Percentiles rank a stretch among this genome's conserved stretches.
These are phyloP conservation scores for Sinocyclocheilus rhinocerous DNA, from an alignment of 2,113 vertebrate genomes.

Conservation along the genomic window DNA sequence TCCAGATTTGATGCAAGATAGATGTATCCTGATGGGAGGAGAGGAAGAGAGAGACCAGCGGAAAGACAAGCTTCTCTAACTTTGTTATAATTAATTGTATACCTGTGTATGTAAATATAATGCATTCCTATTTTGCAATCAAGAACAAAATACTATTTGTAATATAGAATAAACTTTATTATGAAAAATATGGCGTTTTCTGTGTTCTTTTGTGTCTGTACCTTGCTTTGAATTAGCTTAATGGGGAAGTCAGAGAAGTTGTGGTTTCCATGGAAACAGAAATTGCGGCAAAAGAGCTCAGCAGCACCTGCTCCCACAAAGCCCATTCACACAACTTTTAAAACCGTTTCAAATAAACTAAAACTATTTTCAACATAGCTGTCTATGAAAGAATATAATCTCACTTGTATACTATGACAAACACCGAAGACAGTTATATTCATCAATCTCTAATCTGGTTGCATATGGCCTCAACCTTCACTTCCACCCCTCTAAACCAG, in stretches of 20 bases:
- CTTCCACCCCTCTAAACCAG: neutral
- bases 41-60: conserved; percentile 79
- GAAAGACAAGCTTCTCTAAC: conserved; percentile 99
- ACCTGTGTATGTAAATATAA: conserved; percentile 99
- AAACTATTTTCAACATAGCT: neutral
- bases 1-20: conserved; percentile 78
- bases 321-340: neutral
- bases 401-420: neutral
- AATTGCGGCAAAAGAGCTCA: neutral
- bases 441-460: neutral
- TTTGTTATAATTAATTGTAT: conserved; percentile 99
- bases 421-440: too few species aligned
- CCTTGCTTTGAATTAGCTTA: neutral
- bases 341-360: neutral
- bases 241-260: conserved; percentile 4
- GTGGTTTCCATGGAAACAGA: conserved; percentile 24
- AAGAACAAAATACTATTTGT: conserved; percentile 99
- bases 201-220: conserved; percentile 8
- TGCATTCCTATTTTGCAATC: conserved; percentile 99
- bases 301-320: neutral
- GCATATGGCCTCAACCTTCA: neutral
- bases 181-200: conserved; percentile 82
- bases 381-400: neutral
- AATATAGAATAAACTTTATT: conserved; percentile 99
- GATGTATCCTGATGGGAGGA: conserved; percentile 76